Evolutionary conservation across 35 echinoderm and acorn worm genomes (phyloP).

Genomic region (Nesometra sesokonis): DNA sequence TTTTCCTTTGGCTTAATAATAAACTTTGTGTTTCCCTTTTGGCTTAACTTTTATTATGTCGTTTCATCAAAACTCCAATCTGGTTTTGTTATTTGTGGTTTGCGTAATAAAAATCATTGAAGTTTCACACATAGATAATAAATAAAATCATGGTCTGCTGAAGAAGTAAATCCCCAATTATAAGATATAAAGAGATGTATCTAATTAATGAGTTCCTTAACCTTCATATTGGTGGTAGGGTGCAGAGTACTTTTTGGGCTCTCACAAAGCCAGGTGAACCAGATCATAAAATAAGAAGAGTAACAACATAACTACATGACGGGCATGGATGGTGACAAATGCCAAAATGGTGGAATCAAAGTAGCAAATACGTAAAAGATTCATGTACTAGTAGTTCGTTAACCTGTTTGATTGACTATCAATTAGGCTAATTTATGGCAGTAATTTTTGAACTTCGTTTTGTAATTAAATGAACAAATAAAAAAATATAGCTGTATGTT

Average conservation of each 20-base stretch:
- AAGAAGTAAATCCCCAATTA: background rate
- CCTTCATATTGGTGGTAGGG: background rate
- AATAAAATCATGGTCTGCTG: background rate
- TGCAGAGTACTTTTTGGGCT: background rate
- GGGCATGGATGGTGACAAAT: too few species aligned
- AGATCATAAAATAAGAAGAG: background rate
- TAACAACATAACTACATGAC: background rate
- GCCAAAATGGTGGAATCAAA: background rate
- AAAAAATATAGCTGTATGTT: too few species aligned
- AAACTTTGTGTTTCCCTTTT: too few species aligned
- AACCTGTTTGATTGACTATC: too few species aligned
- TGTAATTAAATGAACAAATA: too few species aligned
- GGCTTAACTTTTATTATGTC: too few species aligned
- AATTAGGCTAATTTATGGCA: too few species aligned
- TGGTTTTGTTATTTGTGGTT: too few species aligned
- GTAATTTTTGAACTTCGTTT: too few species aligned
- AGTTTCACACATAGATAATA: background rate
- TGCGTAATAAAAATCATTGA: background rate
- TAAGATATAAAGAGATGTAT: background rate
- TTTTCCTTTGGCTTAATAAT: too few species aligned
- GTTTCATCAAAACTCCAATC: too few species aligned
- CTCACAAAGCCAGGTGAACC: background rate
- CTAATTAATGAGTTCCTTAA: background rate
- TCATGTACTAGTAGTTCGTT: too few species aligned
- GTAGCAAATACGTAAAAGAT: background rate